Evolutionary conservation across 1,140 invertebrate species (phyloP), one percentile per base, ranked within the genome.

Genomic region (Drosophila parvula): DNA sequence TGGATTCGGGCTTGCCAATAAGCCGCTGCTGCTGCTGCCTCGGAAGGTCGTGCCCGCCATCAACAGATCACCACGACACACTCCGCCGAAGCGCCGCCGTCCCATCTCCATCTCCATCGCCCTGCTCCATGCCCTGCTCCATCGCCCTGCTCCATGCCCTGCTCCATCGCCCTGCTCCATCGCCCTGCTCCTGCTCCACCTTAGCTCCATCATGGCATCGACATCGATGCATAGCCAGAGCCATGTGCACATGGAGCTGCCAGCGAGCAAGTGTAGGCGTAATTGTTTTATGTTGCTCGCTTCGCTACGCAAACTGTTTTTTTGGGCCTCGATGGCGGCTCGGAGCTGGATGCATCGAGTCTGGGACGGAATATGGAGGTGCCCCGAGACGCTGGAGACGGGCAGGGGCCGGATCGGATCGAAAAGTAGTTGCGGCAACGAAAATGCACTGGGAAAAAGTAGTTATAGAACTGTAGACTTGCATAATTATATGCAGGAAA

Each of bases 261-360:
- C 58, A 40, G 18, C 30, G 16, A 74, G 75, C 78, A 81, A 85
- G 81, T 85, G 81, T 85, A 86, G 81, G 81, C 81, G 81, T 85
- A 86, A 85, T 85, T 85, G 81, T 85, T 85, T 85, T 81, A 81
- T 85, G 81, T 85, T 85, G 81, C 78, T 58, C 78, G 81, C 69
- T 85, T 81, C 78, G 77, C 81, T 80, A 84, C 81, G 81, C 70
- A 83, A 63, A 63, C 58, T 74, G 22, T 45, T 65, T 65, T 65
- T 65, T 32, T 38, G 40, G 38, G 30, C 40, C 56, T 61, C 30
- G 30, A 62, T 60, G 34, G 56, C 56, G 27, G 56, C 14, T 22
- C 36, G 30, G 45, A 27, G 30, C 28, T 45, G 41, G 57, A 1
- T 65, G 34, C 34, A 38, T 22, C 12, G 32, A 14, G 34, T 55